These are phyloP conservation scores for Lagria hirta DNA, from an alignment of 2,888 invertebrate species.

Conservation along the genomic window DNA sequence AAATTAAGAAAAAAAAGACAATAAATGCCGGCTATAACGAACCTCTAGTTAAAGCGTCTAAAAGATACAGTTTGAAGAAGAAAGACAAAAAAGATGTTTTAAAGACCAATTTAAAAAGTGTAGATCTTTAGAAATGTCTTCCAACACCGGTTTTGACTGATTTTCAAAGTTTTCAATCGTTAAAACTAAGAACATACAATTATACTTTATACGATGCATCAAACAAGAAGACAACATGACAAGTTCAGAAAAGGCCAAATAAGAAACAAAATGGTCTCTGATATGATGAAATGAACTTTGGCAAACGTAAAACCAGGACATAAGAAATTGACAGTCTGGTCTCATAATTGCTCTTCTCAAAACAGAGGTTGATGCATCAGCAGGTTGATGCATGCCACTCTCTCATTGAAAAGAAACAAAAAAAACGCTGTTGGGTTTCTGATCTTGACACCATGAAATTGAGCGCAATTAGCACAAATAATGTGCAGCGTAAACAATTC, in stretches of 20 bases:
- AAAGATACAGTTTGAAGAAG: neutral
- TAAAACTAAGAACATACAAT: no score
- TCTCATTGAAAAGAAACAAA: slow-evolving; percentile 24
- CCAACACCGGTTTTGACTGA: slow-evolving; percentile 1
- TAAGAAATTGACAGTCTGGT: slow-evolving; percentile 3
- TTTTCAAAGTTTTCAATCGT: no score
- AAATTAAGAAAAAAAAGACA: neutral
- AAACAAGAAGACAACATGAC: slow-evolving; percentile 1
- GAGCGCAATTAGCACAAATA: slow-evolving; percentile 25
- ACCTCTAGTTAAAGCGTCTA: neutral
- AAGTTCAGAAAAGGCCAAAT: neutral
- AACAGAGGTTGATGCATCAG: slow-evolving; percentile 16
- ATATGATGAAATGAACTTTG: slow-evolving; percentile 1
- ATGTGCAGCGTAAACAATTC: slow-evolving; percentile 22
- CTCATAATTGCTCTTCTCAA: slow-evolving; percentile 1
- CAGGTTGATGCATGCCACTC: slow-evolving; percentile 25
- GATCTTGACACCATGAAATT: slow-evolving; percentile 30
- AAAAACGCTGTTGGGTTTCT: slow-evolving; percentile 25
- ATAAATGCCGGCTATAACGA: neutral
- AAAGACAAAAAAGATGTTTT: neutral
- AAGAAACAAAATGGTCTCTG: slow-evolving; percentile 1
- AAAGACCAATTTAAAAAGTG: neutral
- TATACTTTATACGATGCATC: no score
- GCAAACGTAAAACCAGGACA: neutral
- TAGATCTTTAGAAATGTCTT: neutral